phyloP scores from a whole-genome alignment of 2,888 invertebrate species.

The Conistra vaccinii region DNA sequence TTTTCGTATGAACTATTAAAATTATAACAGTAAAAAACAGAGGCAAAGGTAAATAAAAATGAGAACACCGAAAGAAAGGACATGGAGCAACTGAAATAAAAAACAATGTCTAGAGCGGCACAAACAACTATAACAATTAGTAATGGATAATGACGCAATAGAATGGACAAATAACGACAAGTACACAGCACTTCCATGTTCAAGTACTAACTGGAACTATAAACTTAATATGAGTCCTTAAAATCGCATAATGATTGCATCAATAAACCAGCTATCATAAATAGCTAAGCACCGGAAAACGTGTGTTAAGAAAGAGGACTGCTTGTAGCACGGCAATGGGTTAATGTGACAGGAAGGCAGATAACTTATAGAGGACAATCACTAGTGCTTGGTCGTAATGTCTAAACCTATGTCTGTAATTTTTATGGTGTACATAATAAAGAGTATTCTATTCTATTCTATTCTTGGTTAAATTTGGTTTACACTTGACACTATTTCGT shows the following conservation, averaged over 20 bases:
- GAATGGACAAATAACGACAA: background rate
- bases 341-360: constrained; percentile 11
- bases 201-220: constrained; percentile 10
- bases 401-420: too few species aligned
- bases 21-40: too few species aligned
- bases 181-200: background rate
- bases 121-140: background rate
- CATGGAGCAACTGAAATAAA: background rate
- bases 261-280: constrained; percentile 7
- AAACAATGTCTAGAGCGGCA: too few species aligned
- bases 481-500: background rate
- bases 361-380: background rate
- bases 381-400: background rate
- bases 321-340: background rate
- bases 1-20: too few species aligned
- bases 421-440: too few species aligned
- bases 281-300: constrained; percentile 15
- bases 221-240: constrained; percentile 6
- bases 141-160: background rate
- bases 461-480: background rate
- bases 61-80: background rate
- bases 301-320: constrained; percentile 14
- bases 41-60: background rate
- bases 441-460: too few species aligned
- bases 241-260: constrained; percentile 25